Base-by-base conservation (phyloP, 1,140 invertebrate genomes). In the Ptiloglossa arizonensis region DNA sequence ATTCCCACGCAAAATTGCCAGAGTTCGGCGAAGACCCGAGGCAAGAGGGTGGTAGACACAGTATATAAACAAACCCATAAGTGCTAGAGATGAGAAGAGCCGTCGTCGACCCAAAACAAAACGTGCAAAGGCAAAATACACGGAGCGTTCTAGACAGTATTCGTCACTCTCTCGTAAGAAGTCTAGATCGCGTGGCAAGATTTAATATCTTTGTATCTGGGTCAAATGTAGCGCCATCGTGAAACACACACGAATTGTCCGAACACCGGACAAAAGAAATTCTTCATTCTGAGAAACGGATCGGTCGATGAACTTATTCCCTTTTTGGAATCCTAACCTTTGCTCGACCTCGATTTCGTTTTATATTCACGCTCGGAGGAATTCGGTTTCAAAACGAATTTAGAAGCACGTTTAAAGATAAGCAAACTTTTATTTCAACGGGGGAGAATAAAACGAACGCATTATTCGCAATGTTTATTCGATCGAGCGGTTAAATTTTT, bases 201-300 rank as follows among this genome's bases (percentile, higher is more conserved):
- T 76, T 76, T 48, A 76, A 50, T 76, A 69, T 71, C 24, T 13
- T 24, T 29, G 56, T 62, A 77, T 77, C 57, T 77, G 9, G 74
- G 74, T 63, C 74, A 63, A 41, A 48, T 62, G 50, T 69, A 54
- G 3, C 5, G 35, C 15, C 54, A 15, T 70, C 56, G 15, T 19
- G 56, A 62, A 60, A 60, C 48, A 29, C 35, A 41, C 35, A 41
- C 62, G 60, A 41, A 59, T 69, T 41, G n/a, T 15, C 24, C 19
- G 15, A 77, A 22, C 19, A 57, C 4, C 17, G 9, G 46, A 54
- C 19, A 71, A 71, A 66, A 71, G 8, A 19, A 32, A 59, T 62
- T 29, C n/a, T 67, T 27, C 1, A 35, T 59, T 75, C 74, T 44
- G n/a, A 60, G 46, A 71, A 77, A 48, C 19, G 32, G 32, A 56